Evolutionary conservation across 2,113 vertebrate genomes (phyloP).

Genomic region (Leucoraja erinaceus): DNA sequence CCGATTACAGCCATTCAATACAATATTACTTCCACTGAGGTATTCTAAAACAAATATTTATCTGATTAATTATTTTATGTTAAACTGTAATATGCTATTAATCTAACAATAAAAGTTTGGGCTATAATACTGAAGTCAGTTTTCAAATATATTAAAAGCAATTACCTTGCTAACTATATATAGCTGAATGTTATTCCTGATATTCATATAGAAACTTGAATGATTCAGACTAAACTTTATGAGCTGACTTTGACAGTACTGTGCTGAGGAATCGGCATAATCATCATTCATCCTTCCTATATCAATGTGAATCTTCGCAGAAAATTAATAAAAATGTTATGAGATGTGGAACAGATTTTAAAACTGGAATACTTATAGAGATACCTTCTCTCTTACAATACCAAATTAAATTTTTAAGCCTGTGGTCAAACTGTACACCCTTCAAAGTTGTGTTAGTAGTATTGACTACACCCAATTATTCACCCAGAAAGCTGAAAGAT

Average conservation of each 20-base stretch:
- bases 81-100: not conserved
- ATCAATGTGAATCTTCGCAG: not conserved
- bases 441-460: too few relatives aligned
- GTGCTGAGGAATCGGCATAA: not conserved
- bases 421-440: too few relatives aligned
- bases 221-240: not conserved
- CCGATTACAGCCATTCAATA: not conserved
- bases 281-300: not conserved
- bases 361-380: not conserved
- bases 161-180: not conserved
- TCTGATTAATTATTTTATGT: not conserved
- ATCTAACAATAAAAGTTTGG: not conserved
- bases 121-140: not conserved
- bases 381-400: not conserved
- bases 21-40: not conserved
- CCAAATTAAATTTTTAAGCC: not conserved
- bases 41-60: not conserved
- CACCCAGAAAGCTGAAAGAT: too few relatives aligned
- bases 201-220: not conserved
- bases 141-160: constrained; percentile 1
- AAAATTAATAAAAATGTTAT: not conserved
- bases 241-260: not conserved
- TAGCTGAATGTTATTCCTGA: not conserved
- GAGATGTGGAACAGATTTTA: not conserved
- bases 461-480: too few relatives aligned